Evolutionary conservation across 2,888 invertebrate species (phyloP), one percentile per base, ranked within the genome.

Genomic region (Orthosia gothica): DNA sequence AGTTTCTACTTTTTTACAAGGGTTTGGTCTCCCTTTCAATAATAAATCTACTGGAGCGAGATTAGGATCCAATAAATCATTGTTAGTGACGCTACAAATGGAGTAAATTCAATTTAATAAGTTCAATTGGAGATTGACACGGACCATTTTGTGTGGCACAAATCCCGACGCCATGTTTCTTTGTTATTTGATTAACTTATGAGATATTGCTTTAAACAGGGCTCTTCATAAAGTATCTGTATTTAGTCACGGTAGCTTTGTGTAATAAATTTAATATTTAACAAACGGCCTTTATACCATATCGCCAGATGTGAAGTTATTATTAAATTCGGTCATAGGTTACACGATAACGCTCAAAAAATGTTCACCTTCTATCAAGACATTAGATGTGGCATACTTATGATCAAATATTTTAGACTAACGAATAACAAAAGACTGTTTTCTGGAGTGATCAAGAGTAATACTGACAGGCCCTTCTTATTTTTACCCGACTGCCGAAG

Each of bases 121-220:
- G 94, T 94, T 94, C 95, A 96, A 95, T 94, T 94, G 93, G 89
- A 89, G 92, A 90, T 94, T 94, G 95, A 95, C 95, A 92, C 91
- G 92, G 89, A 82, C 91, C 89, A 93, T 92, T 93, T 91, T 84
- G 79, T 89, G 84, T 88, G 90, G 70, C 90, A 91, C 88, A 93
- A 94, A 94, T 95, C 93, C 91, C 83, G 87, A 87, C 85, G 85
- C 88, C 55, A 89, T 84, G 84, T 88, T 88, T 83, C 82, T 90
- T 91, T 91, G 89, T 92, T 89, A 89, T 92, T 92, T 91, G 91
- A 90, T 90, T 79, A 87, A 86, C 72, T 74, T 69, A 63, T 87
- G 81, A 87, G 86, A 84, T 89, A 90, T 88, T 79, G 71, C 76
- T 76, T 84, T 85, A 80, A 72, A 79, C 75, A 71, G 74, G 74